phyloP scores from a whole-genome alignment of 2,888 invertebrate species.

The Tetragonisca angustula region DNA sequence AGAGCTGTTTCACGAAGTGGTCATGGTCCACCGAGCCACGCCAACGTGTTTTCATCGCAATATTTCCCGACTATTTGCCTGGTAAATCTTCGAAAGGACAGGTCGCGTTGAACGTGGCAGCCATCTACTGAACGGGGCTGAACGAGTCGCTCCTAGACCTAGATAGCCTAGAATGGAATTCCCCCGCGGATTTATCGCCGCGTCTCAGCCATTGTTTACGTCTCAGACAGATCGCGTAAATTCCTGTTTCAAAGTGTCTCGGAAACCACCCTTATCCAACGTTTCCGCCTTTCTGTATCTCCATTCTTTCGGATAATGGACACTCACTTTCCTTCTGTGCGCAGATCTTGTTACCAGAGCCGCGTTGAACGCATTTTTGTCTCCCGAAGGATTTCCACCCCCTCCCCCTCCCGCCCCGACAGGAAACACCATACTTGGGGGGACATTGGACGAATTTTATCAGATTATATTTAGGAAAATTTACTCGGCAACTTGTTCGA shows the following conservation, averaged over 20 bases:
- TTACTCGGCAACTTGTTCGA: neutral
- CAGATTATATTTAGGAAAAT: too few species aligned
- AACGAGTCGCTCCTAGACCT: slow-evolving; percentile 70
- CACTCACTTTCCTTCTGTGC: slow-evolving; percentile 18
- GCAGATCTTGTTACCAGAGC: neutral
- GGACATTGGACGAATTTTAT: neutral
- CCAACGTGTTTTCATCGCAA: neutral
- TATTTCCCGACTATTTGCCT: slow-evolving; percentile 27
- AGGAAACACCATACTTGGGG: fast-evolving
- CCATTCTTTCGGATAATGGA: slow-evolving; percentile 29
- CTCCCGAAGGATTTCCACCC: neutral
- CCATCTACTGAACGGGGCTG: slow-evolving; percentile 37
- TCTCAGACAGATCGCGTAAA: slow-evolving; percentile 66
- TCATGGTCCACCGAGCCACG: slow-evolving; percentile 7
- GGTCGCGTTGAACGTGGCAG: slow-evolving; percentile 40
- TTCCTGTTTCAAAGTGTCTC: slow-evolving; percentile 66
- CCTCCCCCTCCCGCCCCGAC: neutral
- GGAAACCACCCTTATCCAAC: slow-evolving; percentile 57
- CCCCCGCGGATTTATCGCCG: slow-evolving; percentile 72
- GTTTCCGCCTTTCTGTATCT: slow-evolving; percentile 37
- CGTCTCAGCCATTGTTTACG: slow-evolving; percentile 74
- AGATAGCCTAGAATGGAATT: slow-evolving; percentile 64
- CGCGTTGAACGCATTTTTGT: neutral
- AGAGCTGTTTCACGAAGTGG: slow-evolving; percentile 6
- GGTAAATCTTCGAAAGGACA: slow-evolving; percentile 13